Conservation (phyloP, 2,113 vertebrate genomes). For the Tiliqua scincoides region DNA sequence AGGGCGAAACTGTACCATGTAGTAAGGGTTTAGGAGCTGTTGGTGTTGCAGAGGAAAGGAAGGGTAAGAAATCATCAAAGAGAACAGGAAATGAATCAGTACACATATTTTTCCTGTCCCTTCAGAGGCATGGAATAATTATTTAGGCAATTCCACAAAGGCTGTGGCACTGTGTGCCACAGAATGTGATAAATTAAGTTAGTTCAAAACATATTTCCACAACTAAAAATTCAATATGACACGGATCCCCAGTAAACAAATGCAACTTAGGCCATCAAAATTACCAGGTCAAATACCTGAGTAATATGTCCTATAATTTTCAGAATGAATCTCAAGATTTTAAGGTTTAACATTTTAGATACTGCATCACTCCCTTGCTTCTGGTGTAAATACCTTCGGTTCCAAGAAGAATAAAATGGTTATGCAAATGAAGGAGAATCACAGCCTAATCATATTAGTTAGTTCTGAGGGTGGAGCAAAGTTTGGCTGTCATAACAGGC, state of each 20-base stretch:
- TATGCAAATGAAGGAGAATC: background rate
- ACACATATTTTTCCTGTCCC: constrained; percentile 33
- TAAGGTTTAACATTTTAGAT: background rate
- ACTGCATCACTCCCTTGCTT: background rate
- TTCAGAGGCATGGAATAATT: constrained; percentile 50
- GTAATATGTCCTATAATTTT: background rate
- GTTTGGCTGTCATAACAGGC: too few relatives aligned
- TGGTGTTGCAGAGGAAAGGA: background rate
- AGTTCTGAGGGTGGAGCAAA: too few relatives aligned
- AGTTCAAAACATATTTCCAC: background rate
- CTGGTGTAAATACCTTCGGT: accelerated
- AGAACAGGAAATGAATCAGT: constrained; percentile 40
- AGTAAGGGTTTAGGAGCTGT: background rate
- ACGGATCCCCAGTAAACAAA: background rate
- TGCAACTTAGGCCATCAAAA: background rate
- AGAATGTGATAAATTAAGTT: constrained; percentile 25
- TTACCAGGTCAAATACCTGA: background rate
- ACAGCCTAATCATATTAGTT: background rate
- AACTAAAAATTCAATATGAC: background rate
- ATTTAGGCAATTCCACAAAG: constrained; percentile 38
- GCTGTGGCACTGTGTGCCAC: background rate
- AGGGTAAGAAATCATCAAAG: constrained; percentile 23
- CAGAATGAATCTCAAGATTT: background rate
- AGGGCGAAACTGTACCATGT: background rate
- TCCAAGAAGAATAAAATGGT: constrained; percentile 19